These are phyloP conservation scores for Eugnorisma glareosa DNA, from an alignment of 2,888 invertebrate species.

Conservation along the genomic window DNA sequence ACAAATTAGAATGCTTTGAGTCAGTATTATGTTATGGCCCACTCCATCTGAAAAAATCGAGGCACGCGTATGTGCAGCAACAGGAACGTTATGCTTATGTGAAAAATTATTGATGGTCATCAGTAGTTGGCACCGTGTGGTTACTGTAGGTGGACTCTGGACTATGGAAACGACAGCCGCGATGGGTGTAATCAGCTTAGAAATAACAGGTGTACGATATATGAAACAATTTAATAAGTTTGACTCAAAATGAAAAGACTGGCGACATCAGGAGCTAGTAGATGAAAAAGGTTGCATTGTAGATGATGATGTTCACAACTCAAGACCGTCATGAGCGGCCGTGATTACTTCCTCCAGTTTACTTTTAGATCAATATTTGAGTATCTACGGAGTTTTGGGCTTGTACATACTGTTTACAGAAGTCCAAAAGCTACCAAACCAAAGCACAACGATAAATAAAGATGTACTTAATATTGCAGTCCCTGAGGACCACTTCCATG, in stretches of 20 bases:
- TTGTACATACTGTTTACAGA: not conserved
- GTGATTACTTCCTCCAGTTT: not conserved
- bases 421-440: not conserved
- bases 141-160: not conserved
- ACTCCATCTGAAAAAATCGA: not conserved
- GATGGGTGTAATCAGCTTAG: not conserved
- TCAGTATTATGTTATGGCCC: not conserved
- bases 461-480: not conserved
- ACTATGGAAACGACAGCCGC: not conserved
- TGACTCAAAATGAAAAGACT: not conserved
- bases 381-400: not conserved
- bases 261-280: not conserved
- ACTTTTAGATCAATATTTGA: not conserved
- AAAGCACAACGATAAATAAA: not conserved
- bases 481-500: not conserved
- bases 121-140: not conserved
- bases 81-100: not conserved
- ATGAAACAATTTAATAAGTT: not conserved
- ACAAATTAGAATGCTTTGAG: slow-evolving; percentile 26
- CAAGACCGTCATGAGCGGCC: not conserved
- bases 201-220: not conserved
- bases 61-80: not conserved
- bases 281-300: not conserved
- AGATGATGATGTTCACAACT: not conserved
- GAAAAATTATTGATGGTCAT: not conserved